Percentiles rank a stretch among this genome's conserved stretches.
These are phyloP conservation scores for Capitulum mitella DNA, from an alignment of 2,888 invertebrate species.

Conservation along the genomic window DNA sequence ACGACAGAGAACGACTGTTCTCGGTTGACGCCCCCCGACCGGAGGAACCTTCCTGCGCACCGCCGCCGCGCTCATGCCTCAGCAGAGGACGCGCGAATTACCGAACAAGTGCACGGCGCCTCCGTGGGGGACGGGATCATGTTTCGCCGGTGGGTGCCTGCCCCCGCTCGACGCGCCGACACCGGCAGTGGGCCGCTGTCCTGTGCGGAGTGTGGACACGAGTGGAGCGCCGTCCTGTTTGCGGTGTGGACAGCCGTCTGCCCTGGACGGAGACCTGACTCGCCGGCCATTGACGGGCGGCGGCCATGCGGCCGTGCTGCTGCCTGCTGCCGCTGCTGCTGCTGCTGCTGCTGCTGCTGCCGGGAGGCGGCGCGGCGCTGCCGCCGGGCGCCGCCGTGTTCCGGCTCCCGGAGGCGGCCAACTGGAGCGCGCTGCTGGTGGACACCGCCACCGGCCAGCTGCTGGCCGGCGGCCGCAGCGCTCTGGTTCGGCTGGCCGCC, in stretches of 20 bases:
- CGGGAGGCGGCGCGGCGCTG: not conserved
- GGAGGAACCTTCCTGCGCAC: no score
- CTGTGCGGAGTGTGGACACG: no score
- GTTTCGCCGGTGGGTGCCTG: not conserved
- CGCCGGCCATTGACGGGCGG: no score
- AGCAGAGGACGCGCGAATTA: not conserved
- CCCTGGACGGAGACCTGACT: no score
- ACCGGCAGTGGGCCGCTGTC: not conserved
- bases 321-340: not conserved
- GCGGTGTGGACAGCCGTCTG: no score
- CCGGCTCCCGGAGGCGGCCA: not conserved
- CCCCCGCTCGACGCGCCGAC: no score
- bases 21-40: no score
- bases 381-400: not conserved
- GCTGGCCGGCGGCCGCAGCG: conserved; percentile 51
- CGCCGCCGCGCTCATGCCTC: not conserved
- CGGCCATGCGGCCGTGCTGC: not conserved
- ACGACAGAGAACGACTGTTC: no score
- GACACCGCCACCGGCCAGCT: not conserved
- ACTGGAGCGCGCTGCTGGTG: not conserved
- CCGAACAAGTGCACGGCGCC: not conserved
- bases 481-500: conserved; percentile 69
- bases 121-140: not conserved
- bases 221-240: no score
- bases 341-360: not conserved